phyloP scores from a whole-genome alignment of 2,113 vertebrate genomes.

The Panurus biarmicus region DNA sequence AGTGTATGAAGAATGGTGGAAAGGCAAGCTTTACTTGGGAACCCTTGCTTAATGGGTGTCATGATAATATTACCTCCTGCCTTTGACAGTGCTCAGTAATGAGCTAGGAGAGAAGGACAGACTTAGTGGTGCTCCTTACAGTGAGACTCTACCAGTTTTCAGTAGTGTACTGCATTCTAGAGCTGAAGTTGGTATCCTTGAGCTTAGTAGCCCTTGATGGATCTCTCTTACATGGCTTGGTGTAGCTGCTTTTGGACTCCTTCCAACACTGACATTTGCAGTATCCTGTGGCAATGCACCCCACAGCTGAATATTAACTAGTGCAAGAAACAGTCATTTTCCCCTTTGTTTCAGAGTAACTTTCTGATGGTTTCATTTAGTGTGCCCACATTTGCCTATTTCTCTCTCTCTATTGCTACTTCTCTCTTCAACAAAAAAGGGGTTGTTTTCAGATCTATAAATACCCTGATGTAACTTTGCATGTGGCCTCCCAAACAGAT shows the following conservation, averaged over 20 bases:
- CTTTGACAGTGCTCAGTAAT: background rate
- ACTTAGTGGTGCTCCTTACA: background rate
- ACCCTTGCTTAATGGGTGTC: background rate
- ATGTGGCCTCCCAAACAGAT: background rate
- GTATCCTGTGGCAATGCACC: background rate
- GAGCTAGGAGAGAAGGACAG: background rate
- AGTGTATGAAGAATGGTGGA: background rate
- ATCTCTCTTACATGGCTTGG: background rate
- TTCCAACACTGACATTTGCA: background rate
- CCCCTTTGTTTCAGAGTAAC: background rate
- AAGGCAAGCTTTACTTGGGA: background rate
- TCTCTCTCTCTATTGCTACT: background rate
- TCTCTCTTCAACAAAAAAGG: background rate
- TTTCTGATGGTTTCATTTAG: background rate
- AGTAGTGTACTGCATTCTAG: background rate
- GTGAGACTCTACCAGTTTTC: background rate
- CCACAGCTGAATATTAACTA: background rate
- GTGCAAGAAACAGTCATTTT: background rate
- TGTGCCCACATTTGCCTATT: background rate
- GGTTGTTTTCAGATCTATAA: background rate
- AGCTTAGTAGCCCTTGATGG: background rate
- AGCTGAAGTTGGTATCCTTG: background rate
- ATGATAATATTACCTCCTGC: background rate
- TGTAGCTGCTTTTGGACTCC: background rate
- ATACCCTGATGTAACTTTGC: background rate